phyloP scores from a whole-genome alignment of 2,888 invertebrate species.

The Tillus elongatus region DNA sequence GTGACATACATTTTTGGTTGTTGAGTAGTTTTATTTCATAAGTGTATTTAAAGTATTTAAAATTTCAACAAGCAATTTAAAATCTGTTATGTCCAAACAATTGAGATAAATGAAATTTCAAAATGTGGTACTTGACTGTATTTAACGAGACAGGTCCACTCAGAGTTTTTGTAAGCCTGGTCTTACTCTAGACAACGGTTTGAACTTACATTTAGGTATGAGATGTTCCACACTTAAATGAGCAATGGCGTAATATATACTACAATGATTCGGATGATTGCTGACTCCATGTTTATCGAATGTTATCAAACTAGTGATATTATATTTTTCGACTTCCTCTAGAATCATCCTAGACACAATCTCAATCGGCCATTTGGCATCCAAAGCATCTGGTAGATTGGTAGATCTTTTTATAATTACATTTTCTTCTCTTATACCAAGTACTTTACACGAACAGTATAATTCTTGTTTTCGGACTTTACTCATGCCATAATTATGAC shows the following conservation, averaged over 20 bases:
- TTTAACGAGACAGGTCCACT: no score
- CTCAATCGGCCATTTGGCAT: conserved; percentile 65
- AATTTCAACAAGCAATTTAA: no score
- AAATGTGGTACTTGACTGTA: no score
- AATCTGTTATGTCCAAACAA: no score
- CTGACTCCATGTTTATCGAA: conserved; percentile 93
- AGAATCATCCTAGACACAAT: conserved; percentile 54
- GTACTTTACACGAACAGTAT: conserved; percentile 65
- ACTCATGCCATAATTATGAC: conserved; percentile 40
- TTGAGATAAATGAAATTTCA: no score
- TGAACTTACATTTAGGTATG: conserved; percentile 66
- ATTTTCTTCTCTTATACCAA: conserved; percentile 72
- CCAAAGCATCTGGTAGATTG: conserved; percentile 67
- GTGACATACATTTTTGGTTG: no score
- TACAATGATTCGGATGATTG: conserved; percentile 84
- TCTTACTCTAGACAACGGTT: no score
- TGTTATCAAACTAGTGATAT: conserved; percentile 78
- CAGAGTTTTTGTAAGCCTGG: no score
- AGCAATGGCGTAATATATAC: conserved; percentile 73
- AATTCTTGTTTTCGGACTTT: conserved; percentile 65
- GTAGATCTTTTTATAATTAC: conserved; percentile 64
- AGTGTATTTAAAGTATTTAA: no score
- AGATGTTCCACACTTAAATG: conserved; percentile 66
- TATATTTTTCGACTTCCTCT: conserved; percentile 60
- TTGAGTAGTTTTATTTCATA: no score